Conservation (phyloP, 2,797 vertebrate genomes). For the Neosilurus hyrtlii region DNA sequence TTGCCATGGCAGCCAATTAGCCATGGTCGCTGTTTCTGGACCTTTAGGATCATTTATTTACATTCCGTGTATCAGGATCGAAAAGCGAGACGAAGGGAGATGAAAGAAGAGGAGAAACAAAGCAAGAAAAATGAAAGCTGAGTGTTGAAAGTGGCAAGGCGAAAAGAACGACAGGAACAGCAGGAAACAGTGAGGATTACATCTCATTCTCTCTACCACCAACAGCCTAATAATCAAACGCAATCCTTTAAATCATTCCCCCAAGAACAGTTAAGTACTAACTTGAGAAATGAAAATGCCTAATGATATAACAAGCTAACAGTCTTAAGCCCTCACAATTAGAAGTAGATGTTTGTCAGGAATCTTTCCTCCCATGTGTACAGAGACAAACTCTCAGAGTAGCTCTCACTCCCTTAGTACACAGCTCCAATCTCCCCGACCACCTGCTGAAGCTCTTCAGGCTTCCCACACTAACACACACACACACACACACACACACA, state of each 20-base stretch:
- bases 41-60: slow-evolving; percentile 64
- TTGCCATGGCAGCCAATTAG: slow-evolving; percentile 64
- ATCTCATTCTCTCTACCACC: background rate
- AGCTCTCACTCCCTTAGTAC: slow-evolving; percentile 13
- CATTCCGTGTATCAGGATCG: slow-evolving; percentile 59
- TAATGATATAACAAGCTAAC: background rate
- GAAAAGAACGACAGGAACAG: slow-evolving; percentile 7
- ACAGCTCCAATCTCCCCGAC: slow-evolving; percentile 28
- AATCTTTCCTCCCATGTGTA: slow-evolving; percentile 22
- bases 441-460: slow-evolving; percentile 40
- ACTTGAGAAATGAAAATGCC: background rate
- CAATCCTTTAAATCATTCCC: background rate
- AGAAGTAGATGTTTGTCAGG: background rate
- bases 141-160: slow-evolving; percentile 12
- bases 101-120: slow-evolving; percentile 11
- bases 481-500: slow-evolving; percentile 6
- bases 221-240: background rate
- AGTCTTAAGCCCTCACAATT: background rate
- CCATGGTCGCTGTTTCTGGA: slow-evolving; percentile 50
- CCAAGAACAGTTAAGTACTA: background rate
- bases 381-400: slow-evolving; percentile 6
- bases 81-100: slow-evolving; percentile 37
- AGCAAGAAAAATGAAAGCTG: slow-evolving; percentile 4
- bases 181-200: background rate
- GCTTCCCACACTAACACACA: slow-evolving; percentile 15